Percentiles rank a stretch among this genome's conserved stretches.
Conservation (phyloP, 2,888 invertebrate genomes). For the Mythimna loreyi region DNA sequence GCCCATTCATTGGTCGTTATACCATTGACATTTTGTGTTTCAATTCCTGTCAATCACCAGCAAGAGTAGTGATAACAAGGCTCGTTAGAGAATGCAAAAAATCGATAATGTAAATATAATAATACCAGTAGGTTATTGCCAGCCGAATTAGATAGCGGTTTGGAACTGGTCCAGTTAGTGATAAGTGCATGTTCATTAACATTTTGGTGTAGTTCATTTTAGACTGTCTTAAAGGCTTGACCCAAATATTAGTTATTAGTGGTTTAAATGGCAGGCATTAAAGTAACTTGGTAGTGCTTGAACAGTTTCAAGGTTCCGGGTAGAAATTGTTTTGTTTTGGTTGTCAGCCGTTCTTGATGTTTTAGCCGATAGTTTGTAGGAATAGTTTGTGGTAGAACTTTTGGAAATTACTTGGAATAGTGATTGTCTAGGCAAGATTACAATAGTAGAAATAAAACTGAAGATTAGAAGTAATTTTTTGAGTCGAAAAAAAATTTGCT, state of each 20-base stretch:
- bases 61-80: constrained; percentile 46
- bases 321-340: constrained; percentile 18
- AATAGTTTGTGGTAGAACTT: not conserved
- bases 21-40: constrained; percentile 53
- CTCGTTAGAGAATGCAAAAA: constrained; percentile 54
- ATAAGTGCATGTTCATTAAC: constrained; percentile 62
- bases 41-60: constrained; percentile 53
- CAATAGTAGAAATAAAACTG: not conserved
- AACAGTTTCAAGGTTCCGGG: constrained; percentile 47
- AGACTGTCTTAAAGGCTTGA: constrained; percentile 58
- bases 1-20: constrained; percentile 34
- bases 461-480: no score
- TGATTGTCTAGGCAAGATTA: not conserved
- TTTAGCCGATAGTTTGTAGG: not conserved
- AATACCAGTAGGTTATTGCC: constrained; percentile 50
- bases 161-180: constrained; percentile 58
- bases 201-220: constrained; percentile 61
- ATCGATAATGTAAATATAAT: constrained; percentile 52
- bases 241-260: constrained; percentile 58
- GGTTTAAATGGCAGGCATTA: constrained; percentile 48
- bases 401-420: not conserved
- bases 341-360: not conserved
- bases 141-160: constrained; percentile 58
- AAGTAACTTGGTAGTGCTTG: constrained; percentile 32
- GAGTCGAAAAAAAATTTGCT: no score